Evolutionary conservation across 2,113 vertebrate species (phyloP).

Genomic region (Synodontis membranacea): DNA sequence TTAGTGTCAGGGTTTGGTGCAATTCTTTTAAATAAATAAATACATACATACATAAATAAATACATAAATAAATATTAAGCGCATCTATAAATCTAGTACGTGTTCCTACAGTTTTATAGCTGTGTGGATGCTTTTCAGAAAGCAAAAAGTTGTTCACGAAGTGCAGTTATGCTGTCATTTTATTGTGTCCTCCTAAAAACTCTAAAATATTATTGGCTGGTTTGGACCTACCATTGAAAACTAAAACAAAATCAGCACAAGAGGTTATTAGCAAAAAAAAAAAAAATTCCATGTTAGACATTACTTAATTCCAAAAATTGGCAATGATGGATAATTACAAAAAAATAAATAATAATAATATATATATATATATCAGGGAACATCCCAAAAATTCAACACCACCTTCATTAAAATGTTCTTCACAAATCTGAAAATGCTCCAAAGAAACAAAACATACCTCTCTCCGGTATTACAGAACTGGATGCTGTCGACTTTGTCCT

Average conservation of each 20-base stretch:
- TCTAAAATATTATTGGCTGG: background rate
- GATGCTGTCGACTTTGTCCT: conserved; percentile 99
- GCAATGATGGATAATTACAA: background rate
- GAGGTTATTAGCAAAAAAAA: background rate
- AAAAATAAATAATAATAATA: no score
- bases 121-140: background rate
- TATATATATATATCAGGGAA: no score
- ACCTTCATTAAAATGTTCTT: background rate
- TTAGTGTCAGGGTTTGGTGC: background rate
- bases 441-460: conserved; percentile 71
- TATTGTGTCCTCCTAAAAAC: background rate
- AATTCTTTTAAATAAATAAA: background rate
- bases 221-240: background rate
- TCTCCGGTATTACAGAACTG: conserved; percentile 91
- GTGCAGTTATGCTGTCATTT: background rate
- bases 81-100: background rate
- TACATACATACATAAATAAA: background rate
- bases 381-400: no score
- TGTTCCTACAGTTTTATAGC: background rate
- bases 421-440: background rate
- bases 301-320: background rate
- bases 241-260: background rate
- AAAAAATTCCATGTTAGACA: background rate
- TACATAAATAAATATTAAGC: no score
- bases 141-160: background rate